phyloP scores from a whole-genome alignment of 2,888 invertebrate species.

The Phyto melanocephala region DNA sequence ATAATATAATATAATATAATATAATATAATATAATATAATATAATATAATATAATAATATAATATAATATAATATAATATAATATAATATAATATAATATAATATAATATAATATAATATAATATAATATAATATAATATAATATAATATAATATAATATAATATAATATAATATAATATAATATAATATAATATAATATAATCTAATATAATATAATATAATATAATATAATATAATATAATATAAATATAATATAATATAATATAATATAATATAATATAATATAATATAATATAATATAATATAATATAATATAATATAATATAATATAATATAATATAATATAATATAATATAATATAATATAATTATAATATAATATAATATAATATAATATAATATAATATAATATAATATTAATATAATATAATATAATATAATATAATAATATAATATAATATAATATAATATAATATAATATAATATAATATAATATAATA shows the following conservation, averaged over 20 bases:
- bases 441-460: not conserved
- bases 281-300: not conserved
- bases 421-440: constrained; percentile 1
- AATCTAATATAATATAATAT: not conserved
- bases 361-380: not conserved
- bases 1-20: not conserved
- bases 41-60: constrained; percentile 8
- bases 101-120: constrained; percentile 17
- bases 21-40: not conserved
- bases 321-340: not conserved
- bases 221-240: not conserved
- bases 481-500: not conserved
- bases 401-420: constrained; percentile 3
- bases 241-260: not conserved
- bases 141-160: constrained; percentile 17
- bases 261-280: not conserved
- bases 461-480: not conserved
- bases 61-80: constrained; percentile 9
- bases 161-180: constrained; percentile 19
- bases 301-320: constrained; percentile 3
- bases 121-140: constrained; percentile 17
- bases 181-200: constrained; percentile 17
- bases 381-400: constrained; percentile 3
- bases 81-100: not conserved
- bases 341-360: not conserved